Base-by-base conservation (phyloP, 2,797 vertebrate genomes). In the Cottoperca gobio region DNA sequence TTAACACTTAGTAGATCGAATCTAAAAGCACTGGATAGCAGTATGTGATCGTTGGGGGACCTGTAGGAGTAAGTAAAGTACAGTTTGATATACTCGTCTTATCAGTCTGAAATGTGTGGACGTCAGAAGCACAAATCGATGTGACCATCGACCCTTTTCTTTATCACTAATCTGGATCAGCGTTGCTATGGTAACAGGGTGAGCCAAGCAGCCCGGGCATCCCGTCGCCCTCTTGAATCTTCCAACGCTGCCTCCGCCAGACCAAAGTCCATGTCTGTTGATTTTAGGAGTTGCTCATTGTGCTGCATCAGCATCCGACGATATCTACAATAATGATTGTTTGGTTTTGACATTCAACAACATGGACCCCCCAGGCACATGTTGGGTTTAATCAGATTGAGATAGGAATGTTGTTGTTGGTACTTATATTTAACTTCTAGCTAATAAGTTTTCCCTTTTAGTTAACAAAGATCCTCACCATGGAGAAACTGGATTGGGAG, bases 141-240 rank as follows among this genome's bases (percentile, higher is more conserved):
- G 31, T 33, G 31, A 33, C 52, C 4, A 1, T 45, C 77, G 24
- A 40, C 31, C 53, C 9, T 33, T 31, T 54, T 49, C 13, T 67
- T 63, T 52, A 35, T 64, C 58, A 62, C 50, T 63, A 52, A 76
- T 73, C 28, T 46, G 54, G 49, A 61, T 68, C 40, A 54, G 40
- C 3, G 54, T 70, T 76, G 31, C 60, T 69, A 45, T 35, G 60
- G 73, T 66, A 66, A 73, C 67, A n/a, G 45, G 48, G 61, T 23
- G 49, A 74, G 43, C 17, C 10, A 0, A 39, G 37, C 33, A 21
- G n/a, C 17, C 17, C 39, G 53, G 26, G 31, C 16, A 5, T 50
- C 45, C 53, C 5, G 10, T 65, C 33, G 1, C 37, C 26, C 21
- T 52, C 59, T 31, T 65, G 24, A 46, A 13, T 57, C 60, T 21